A percentile compares a stretch with the other conserved stretches of the same genome.
Conservation (phyloP, 2,797 vertebrate species). For the Catamblyrhynchus diadema region DNA sequence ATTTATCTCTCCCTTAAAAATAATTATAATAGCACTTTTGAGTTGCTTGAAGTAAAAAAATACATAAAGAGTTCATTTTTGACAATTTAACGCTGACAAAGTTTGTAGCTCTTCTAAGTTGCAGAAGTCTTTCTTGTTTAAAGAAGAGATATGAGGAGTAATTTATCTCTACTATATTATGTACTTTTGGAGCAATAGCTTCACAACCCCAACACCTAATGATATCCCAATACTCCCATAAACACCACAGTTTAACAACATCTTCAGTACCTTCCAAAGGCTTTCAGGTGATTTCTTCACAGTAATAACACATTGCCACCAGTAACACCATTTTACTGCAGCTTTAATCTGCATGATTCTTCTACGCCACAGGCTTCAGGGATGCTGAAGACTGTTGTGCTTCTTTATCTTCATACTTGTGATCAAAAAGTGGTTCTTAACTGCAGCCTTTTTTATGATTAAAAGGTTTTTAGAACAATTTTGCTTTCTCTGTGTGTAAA, state of each 20-base stretch:
- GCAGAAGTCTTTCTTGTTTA: background rate
- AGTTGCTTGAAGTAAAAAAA: background rate
- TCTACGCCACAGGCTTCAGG: background rate
- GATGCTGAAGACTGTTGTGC: background rate
- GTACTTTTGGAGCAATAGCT: background rate
- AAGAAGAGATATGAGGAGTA: background rate
- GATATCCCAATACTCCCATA: background rate
- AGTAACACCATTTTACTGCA: background rate
- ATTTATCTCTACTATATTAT: background rate
- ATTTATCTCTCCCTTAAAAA: background rate
- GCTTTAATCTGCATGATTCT: background rate
- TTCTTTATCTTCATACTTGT: background rate
- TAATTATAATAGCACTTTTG: background rate
- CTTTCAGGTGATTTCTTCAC: background rate
- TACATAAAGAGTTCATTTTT: background rate
- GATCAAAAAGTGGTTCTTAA: background rate
- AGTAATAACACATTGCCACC: background rate
- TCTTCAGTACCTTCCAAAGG: background rate
- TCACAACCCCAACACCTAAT: background rate
- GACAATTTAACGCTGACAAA: background rate
- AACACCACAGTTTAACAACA: background rate
- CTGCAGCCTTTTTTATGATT: background rate
- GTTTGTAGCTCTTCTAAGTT: background rate
- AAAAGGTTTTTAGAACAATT: background rate
- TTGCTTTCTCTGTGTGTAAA: background rate